phyloP scores from a whole-genome alignment of 1,140 invertebrate genomes.

The Drosophila malerkotliana region DNA sequence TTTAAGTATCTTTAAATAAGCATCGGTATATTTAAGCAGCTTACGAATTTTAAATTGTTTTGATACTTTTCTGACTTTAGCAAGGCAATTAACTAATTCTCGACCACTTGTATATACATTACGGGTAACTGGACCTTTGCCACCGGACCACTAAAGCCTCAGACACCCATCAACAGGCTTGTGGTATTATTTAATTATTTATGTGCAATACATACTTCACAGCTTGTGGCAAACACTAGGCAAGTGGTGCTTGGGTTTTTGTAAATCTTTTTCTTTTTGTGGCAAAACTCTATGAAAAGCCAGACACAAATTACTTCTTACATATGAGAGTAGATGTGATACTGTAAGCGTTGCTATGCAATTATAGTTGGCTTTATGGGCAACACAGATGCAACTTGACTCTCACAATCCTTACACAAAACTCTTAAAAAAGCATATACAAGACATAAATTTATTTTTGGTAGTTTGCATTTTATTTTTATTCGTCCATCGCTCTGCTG shows the following conservation, averaged over 20 bases:
- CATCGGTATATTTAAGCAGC: not conserved
- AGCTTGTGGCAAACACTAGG: slow-evolving; percentile 22
- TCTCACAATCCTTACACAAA: slow-evolving; percentile 6
- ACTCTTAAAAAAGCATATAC: not conserved
- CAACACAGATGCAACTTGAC: not conserved
- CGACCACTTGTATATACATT: not conserved
- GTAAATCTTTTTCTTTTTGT: not conserved
- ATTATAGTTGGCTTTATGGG: slow-evolving; percentile 16
- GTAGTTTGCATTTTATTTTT: slow-evolving; percentile 25
- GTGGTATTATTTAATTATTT: slow-evolving; percentile 45
- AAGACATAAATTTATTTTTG: slow-evolving; percentile 21
- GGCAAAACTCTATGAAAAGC: slow-evolving; percentile 7
- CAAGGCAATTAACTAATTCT: not conserved
- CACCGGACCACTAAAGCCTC: not conserved
- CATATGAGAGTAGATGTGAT: slow-evolving; percentile 21
- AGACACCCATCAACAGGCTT: slow-evolving; percentile 27
- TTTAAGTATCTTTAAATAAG: too few species aligned
- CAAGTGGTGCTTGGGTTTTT: slow-evolving; percentile 14
- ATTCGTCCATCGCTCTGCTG: slow-evolving; percentile 26
- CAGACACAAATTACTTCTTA: slow-evolving; percentile 34
- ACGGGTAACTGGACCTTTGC: not conserved
- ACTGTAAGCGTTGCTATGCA: slow-evolving; percentile 6
- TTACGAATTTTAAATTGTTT: not conserved
- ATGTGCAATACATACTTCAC: slow-evolving; percentile 35
- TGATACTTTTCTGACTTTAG: not conserved